Conservation (phyloP, 2,888 invertebrate genomes). For the Anthophora plumipes region DNA sequence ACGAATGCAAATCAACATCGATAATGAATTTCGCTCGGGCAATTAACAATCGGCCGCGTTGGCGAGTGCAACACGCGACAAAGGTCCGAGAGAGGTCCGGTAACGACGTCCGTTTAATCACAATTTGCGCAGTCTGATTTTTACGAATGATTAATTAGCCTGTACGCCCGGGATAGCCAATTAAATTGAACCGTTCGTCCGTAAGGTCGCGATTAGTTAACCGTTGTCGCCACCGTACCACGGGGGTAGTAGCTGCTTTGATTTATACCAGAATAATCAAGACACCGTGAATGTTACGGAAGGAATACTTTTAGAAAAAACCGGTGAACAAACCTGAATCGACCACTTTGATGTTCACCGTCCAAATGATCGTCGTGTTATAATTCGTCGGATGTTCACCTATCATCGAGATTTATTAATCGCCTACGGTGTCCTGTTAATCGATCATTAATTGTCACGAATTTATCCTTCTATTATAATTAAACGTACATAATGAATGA, state of each 20-base stretch:
- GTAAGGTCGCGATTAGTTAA: slow-evolving; percentile 60
- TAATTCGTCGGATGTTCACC: slow-evolving; percentile 32
- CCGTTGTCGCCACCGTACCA: slow-evolving; percentile 37
- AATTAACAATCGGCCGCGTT: slow-evolving; percentile 53
- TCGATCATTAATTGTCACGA: slow-evolving; percentile 29
- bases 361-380: slow-evolving; percentile 15
- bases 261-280: slow-evolving; percentile 62
- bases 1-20: slow-evolving; percentile 44
- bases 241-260: slow-evolving; percentile 36
- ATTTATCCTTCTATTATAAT: slow-evolving; percentile 2
- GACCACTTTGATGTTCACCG: slow-evolving; percentile 38
- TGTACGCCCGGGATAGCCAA: slow-evolving; percentile 65
- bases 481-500: slow-evolving; percentile 6
- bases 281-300: background rate
- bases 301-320: background rate
- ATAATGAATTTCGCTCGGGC: slow-evolving; percentile 46
- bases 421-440: slow-evolving; percentile 23
- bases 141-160: slow-evolving; percentile 69
- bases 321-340: background rate
- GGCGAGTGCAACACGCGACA: slow-evolving; percentile 35
- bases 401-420: slow-evolving; percentile 32
- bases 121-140: slow-evolving; percentile 66
- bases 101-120: slow-evolving; percentile 61
- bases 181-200: slow-evolving; percentile 66
- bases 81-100: background rate